These are phyloP conservation scores for Sphaeramia orbicularis DNA, from an alignment of 2,797 vertebrate species.

Conservation along the genomic window DNA sequence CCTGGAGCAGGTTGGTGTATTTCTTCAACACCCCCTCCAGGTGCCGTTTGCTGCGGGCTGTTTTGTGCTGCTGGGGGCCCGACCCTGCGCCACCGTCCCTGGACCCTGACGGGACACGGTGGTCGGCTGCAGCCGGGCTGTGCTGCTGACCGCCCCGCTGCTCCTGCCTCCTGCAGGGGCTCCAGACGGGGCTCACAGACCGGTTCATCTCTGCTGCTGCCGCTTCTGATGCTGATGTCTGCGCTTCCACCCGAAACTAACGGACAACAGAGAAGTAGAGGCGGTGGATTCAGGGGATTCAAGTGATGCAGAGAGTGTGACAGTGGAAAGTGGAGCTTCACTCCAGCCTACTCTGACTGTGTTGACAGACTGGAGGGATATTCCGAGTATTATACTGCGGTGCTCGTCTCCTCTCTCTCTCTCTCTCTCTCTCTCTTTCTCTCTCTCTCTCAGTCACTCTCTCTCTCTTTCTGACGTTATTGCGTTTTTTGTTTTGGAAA, in stretches of 20 bases:
- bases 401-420: conserved; percentile 24
- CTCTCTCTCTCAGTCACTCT: conserved; percentile 9
- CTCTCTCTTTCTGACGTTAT: conserved; percentile 54
- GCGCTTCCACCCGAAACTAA: background rate
- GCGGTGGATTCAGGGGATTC: background rate
- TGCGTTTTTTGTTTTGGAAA: conserved; percentile 76
- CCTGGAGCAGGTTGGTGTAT: conserved; percentile 95
- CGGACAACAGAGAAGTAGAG: background rate
- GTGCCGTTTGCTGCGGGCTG: conserved; percentile 73
- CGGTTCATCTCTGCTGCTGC: conserved; percentile 56
- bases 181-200: conserved; percentile 46
- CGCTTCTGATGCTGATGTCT: background rate
- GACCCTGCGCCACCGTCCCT: conserved; percentile 33
- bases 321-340: background rate
- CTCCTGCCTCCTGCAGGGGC: conserved; percentile 45
- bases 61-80: conserved; percentile 21
- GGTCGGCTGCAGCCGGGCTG: conserved; percentile 43
- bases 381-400: conserved; percentile 51
- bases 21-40: conserved; percentile 93
- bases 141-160: conserved; percentile 36
- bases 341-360: conserved; percentile 6
- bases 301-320: conserved; percentile 28
- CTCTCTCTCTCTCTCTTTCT: conserved; percentile 20
- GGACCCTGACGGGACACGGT: conserved; percentile 23
- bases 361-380: conserved; percentile 32